Conservation (phyloP, 2,888 invertebrate species). For the Dexiosoma caninum region DNA sequence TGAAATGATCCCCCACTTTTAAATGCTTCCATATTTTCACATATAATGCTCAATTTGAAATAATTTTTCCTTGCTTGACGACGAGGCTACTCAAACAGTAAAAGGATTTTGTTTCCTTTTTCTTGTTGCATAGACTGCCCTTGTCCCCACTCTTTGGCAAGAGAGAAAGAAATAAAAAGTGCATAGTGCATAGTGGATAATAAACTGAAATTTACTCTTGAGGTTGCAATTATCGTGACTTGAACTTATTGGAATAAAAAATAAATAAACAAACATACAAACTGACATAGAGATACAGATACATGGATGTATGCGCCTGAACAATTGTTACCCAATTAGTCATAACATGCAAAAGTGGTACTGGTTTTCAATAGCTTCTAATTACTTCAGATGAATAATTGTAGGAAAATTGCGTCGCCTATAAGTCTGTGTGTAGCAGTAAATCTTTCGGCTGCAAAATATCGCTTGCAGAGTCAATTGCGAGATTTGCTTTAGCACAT, state of each 20-base stretch:
- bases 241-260: conserved; percentile 69
- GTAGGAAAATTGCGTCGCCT: too few species aligned
- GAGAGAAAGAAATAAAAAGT: background rate
- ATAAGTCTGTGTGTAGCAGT: too few species aligned
- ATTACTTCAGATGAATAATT: too few species aligned
- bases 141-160: background rate
- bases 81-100: conserved; percentile 6
- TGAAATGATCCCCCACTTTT: conserved; percentile 25
- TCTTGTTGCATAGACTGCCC: conserved; percentile 14
- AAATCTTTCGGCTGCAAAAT: too few species aligned
- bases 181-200: conserved; percentile 52
- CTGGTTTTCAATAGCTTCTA: too few species aligned
- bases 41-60: conserved; percentile 34
- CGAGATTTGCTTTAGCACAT: too few species aligned
- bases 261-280: conserved; percentile 36
- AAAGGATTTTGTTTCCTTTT: too few species aligned
- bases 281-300: background rate
- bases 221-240: conserved; percentile 77
- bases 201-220: conserved; percentile 66
- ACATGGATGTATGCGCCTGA: background rate
- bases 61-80: background rate
- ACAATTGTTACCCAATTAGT: background rate
- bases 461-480: background rate
- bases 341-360: too few species aligned
- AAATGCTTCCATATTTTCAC: conserved; percentile 9